Evolutionary conservation across 2,888 invertebrate genomes (phyloP).

Genomic region (Campaea margaritaria): DNA sequence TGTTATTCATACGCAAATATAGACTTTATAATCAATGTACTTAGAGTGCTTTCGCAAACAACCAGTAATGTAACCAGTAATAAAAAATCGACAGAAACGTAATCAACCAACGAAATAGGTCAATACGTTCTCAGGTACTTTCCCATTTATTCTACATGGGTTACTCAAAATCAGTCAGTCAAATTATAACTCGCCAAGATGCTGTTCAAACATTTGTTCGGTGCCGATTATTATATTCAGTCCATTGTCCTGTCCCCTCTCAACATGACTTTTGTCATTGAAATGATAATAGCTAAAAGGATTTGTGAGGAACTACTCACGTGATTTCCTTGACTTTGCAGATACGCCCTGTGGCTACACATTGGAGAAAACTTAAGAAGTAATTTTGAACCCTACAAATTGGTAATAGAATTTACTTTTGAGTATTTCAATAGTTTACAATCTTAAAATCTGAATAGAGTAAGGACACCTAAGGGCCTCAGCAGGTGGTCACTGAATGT

Average conservation of each 20-base stretch:
- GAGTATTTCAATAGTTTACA: constrained; percentile 20
- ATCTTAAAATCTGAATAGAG: constrained; percentile 54
- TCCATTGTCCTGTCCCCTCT: constrained; percentile 66
- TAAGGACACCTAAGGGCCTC: constrained; percentile 78
- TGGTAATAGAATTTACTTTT: constrained; percentile 43
- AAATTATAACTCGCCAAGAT: constrained; percentile 31
- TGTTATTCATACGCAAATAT: too few relatives aligned
- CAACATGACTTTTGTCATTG: constrained; percentile 79
- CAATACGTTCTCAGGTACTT: neutral
- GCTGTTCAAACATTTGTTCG: constrained; percentile 42
- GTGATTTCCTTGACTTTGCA: constrained; percentile 76
- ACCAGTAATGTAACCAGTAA: too few relatives aligned
- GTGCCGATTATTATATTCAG: constrained; percentile 33
- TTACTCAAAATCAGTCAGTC: too few relatives aligned
- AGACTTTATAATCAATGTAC: too few relatives aligned
- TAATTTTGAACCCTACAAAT: constrained; percentile 33
- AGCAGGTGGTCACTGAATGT: constrained; percentile 76
- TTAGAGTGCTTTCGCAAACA: too few relatives aligned
- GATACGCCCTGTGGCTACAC: constrained; percentile 83
- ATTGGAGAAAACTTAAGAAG: constrained; percentile 34
- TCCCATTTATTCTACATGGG: constrained; percentile 29
- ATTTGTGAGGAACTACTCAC: constrained; percentile 81
- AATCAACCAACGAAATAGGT: neutral
- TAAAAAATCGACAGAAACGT: neutral
- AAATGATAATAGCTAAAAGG: constrained; percentile 83